These are phyloP conservation scores for Scalopus aquaticus DNA, from an alignment of 2,113 vertebrate species.

Conservation along the genomic window DNA sequence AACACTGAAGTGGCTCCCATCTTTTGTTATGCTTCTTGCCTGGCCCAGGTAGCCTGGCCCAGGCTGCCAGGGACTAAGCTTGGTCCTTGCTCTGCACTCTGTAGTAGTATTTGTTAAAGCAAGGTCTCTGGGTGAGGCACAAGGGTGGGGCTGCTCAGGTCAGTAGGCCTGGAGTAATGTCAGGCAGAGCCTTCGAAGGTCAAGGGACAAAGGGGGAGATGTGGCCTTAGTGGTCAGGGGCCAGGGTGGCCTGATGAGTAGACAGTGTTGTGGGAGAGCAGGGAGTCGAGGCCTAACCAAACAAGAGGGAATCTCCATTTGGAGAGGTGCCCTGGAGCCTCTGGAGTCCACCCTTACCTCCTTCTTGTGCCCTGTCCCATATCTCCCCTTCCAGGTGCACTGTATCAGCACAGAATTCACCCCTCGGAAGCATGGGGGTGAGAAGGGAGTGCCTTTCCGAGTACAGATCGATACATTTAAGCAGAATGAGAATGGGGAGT, in stretches of 20 bases:
- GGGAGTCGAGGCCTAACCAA: too few relatives aligned
- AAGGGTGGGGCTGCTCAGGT: too few relatives aligned
- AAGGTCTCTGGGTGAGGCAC: background rate
- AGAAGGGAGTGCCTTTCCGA: slow-evolving; percentile 96
- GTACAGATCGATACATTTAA: slow-evolving; percentile 96
- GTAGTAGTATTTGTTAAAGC: background rate
- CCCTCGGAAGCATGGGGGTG: slow-evolving; percentile 95
- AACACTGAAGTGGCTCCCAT: background rate
- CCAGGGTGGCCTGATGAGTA: background rate
- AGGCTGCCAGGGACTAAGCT: background rate
- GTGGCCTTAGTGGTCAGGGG: background rate
- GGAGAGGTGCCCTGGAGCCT: too few relatives aligned
- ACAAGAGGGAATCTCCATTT: background rate
- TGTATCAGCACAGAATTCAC: slow-evolving; percentile 99
- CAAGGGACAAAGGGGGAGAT: background rate
- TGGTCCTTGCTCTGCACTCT: too few relatives aligned
- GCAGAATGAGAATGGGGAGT: slow-evolving; percentile 91
- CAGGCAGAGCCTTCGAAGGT: background rate
- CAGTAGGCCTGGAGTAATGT: background rate
- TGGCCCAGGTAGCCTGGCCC: background rate
- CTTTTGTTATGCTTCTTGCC: background rate
- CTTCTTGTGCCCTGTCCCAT: rapidly evolving
- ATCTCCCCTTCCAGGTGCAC: slow-evolving; percentile 88
- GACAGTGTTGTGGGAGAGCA: background rate
- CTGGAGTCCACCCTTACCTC: rapidly evolving